Base-by-base conservation (phyloP, 2,888 invertebrate genomes). In the Microplitis deprimator region DNA sequence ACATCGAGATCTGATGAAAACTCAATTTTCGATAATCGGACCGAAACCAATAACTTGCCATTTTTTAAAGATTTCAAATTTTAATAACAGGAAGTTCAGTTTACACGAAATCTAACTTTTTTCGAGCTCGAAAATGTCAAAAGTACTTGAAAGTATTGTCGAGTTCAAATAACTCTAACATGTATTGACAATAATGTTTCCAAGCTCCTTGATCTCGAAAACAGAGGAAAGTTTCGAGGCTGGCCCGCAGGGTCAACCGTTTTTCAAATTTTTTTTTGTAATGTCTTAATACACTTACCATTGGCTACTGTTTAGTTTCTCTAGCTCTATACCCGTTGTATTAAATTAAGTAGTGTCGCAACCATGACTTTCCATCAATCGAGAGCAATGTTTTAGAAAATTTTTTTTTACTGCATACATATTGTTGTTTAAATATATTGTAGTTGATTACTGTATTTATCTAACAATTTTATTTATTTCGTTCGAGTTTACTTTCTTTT, bases 371-470 rank as follows among this genome's bases (percentile, higher is more conserved):
- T 69, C 10, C 29, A 64, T 64, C 7, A 64, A 10, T 64, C 41
- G 40, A 62, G 64, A 73, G 64, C 41, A 20, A 64, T 16, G 17
- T 17, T 40, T 13, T 68, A 39, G 64, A 72, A 20, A 8, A 62
- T 62, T 62, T 62, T 68, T 10, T 41, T 17, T 71, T 8, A 3
- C 29, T 29, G 4, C 1, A 38, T 67, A 20, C 8, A 61, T 17
- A 59, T 71, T 17, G 17, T 67, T 67, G 20, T 68, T 29, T 68
- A 68, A 41, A 39, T 41, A 68, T 60, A 39, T 71, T 16, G 7
- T 38, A 20, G 29, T 7, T 40, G 50, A 13, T 65, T 65, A 10
- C 8, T 65, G 20, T 65, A 13, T 61, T 59, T 16, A 17, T 38
- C 38, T 68, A 6, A 17, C 20, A 70, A 7, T 50, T 69, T 5